Conservation (phyloP, 2,888 invertebrate genomes). For the Parasteatoda lunata region DNA sequence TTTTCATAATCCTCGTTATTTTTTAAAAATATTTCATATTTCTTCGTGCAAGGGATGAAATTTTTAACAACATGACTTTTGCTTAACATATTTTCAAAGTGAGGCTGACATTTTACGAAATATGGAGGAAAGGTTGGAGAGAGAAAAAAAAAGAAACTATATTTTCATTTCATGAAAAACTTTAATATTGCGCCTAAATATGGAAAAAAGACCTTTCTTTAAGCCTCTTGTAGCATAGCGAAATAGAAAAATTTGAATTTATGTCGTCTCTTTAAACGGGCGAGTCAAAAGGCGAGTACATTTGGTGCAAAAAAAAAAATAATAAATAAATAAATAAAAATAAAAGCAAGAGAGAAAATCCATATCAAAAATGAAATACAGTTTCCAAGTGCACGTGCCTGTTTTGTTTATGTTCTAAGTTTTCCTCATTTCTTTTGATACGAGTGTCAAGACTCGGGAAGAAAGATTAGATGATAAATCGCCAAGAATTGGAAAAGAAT, state of each 20-base stretch:
- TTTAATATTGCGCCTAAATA: no score
- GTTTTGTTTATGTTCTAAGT: constrained; percentile 42
- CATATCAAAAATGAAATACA: constrained; percentile 44
- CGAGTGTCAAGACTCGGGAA: constrained; percentile 41
- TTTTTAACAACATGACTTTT: no score
- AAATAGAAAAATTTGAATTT: constrained; percentile 44
- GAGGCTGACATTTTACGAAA: no score
- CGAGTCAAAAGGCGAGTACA: constrained; percentile 40
- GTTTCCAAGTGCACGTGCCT: constrained; percentile 33
- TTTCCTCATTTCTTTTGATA: constrained; percentile 27
- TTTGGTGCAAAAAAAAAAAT: constrained; percentile 3
- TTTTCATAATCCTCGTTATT: no score
- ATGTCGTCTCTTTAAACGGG: constrained; percentile 47
- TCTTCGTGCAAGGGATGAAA: no score
- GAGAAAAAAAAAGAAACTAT: no score
- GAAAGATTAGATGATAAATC: constrained; percentile 60
- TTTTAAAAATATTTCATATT: no score
- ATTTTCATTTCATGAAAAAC: no score
- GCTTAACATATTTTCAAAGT: no score
- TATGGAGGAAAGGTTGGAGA: no score
- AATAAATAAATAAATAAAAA: neutral
- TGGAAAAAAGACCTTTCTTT: neutral
- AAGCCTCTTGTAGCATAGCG: neutral
- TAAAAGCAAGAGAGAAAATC: constrained; percentile 18
- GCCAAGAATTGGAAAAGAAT: constrained; percentile 51